phyloP scores from a whole-genome alignment of 2,113 vertebrate genomes.

The Dasyprocta punctata region DNA sequence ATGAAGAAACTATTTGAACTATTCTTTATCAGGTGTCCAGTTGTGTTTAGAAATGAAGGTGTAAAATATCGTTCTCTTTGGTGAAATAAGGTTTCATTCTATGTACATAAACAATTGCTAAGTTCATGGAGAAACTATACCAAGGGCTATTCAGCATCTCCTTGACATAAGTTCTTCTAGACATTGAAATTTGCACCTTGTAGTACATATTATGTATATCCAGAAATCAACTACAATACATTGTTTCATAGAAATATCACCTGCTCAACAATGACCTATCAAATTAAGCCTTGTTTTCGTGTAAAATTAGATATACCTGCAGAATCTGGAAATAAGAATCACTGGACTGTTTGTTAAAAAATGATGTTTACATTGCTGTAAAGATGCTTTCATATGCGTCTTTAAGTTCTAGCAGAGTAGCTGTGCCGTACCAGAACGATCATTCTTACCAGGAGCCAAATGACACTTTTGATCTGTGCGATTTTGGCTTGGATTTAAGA shows the following conservation, averaged over 20 bases:
- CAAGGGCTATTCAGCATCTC: background rate
- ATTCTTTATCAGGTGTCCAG: background rate
- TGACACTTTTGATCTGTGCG: background rate
- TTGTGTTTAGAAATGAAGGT: slow-evolving; percentile 9
- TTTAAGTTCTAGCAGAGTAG: background rate
- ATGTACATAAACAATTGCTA: background rate
- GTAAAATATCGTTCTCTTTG: background rate
- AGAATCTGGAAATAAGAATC: background rate
- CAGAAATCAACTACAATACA: background rate
- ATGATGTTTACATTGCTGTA: background rate
- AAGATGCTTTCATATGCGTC: background rate
- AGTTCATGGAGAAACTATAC: background rate
- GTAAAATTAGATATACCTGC: background rate
- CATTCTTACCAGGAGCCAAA: background rate
- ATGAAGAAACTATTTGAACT: background rate
- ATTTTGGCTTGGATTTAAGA: background rate
- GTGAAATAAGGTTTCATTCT: background rate
- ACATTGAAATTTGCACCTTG: background rate
- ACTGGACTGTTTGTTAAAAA: background rate
- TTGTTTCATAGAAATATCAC: background rate
- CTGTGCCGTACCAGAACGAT: background rate
- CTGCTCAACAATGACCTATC: background rate
- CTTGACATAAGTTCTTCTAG: background rate
- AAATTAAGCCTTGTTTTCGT: background rate
- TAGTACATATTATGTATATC: background rate